Evolutionary conservation across 2,113 vertebrate genomes (phyloP).

Genomic region (Bubalus kerabau): DNA sequence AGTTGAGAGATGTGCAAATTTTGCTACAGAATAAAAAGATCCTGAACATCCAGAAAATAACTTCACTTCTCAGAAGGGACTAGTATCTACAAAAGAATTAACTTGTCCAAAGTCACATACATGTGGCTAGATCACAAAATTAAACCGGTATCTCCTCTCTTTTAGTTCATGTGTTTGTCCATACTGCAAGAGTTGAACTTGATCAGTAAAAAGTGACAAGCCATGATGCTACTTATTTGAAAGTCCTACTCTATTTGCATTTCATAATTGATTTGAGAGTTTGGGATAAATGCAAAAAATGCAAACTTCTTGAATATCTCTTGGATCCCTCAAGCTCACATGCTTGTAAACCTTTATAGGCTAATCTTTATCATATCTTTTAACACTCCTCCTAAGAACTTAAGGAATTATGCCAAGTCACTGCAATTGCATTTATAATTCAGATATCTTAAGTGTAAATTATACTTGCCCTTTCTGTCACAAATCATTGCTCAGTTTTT

Average conservation of each 20-base stretch:
- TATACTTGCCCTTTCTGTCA: constrained; percentile 50
- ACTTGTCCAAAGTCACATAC: neutral
- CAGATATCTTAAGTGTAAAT: constrained; percentile 44
- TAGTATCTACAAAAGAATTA: neutral
- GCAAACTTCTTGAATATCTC: neutral
- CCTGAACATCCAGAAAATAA: neutral
- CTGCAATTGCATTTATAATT: constrained; percentile 68
- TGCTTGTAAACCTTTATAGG: neutral
- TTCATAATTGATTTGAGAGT: neutral
- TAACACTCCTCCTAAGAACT: neutral
- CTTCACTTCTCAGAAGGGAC: neutral
- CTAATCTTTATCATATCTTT: neutral
- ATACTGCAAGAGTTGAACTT: neutral
- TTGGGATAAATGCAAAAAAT: constrained; percentile 9
- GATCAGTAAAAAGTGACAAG: neutral
- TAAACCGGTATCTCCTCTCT: neutral
- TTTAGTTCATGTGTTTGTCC: neutral
- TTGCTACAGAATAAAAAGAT: neutral
- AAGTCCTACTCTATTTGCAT: neutral
- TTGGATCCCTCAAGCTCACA: neutral
- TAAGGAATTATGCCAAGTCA: constrained; percentile 35
- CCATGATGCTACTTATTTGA: neutral
- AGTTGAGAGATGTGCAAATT: neutral
- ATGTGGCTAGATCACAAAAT: neutral
- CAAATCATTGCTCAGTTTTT: constrained; percentile 66